Evolutionary conservation across 2,797 vertebrate species (phyloP), one percentile per base, ranked within the genome.

Genomic region (Chaetodon trifasciatus): DNA sequence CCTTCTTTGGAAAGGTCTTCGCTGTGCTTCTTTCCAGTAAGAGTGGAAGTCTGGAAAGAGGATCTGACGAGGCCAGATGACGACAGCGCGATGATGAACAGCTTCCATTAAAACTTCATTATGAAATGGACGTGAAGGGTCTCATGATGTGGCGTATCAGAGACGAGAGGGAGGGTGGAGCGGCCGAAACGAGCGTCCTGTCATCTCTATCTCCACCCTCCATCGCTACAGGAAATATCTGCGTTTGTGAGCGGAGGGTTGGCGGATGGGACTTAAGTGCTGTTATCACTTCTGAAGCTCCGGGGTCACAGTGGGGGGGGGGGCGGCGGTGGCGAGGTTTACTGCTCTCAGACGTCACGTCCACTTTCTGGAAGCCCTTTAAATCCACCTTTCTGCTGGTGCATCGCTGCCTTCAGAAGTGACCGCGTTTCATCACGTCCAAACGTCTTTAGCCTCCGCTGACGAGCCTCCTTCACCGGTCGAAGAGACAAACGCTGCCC

Each of bases 101-200:
- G 82, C 47, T 84, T 65, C 88, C 89, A 92, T 94, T 91, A 93
- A 90, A 91, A 81, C 60, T 62, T 86, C 79, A 84, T 92, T 89
- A 88, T 46, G 81, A 86, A 12, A 61, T 53, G 62, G 81, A 87
- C 65, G 64, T 75, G 74, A 85, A 77, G 79, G 57, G 39, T 64
- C 76, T 32, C 79, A 67, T 85, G 86, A 92, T 88, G 85, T 79
- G 80, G 74, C 58, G 1, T 57, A 65, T 74, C 42, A 53, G 64
- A 76, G 55, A 72, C 12, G 19, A 32, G 76, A 37, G 28, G 24
- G 40, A 40, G 77, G 60, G 40, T 2, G n/a, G 71, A 57, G 60
- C 4, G 35, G 70, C 12, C 23, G 64, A 56, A 73, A 61, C 0
- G 10, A 86, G 64, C 35, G n/a, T 15, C 2, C 13, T 42, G 50